Base-by-base conservation (phyloP, 2,797 vertebrate species). In the Gobio occitaniae region DNA sequence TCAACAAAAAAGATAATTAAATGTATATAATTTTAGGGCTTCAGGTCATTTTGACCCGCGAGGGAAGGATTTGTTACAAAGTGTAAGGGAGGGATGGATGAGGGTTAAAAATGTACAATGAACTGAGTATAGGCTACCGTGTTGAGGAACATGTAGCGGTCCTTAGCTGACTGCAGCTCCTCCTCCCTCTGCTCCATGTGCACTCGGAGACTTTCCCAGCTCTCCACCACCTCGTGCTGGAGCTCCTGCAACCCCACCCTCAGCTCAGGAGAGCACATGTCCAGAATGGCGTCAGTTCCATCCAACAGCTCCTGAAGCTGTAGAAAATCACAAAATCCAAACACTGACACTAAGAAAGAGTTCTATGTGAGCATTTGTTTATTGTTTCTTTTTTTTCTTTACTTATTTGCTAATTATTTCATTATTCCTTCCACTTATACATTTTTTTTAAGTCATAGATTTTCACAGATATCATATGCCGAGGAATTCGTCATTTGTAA, bases 301-400 rank as follows among this genome's bases (percentile, higher is more conserved):
- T 94, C 95, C 88, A 97, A 88, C 89, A 97, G 93, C 74, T 96
- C 95, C 93, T 97, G 96, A 29, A 98, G 89, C 97, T 99, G 77
- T 70, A 84, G 50, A 88, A 78, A 41, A 72, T 38, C 16, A 79
- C 61, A 48, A 36, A 72, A 47, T 56, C 11, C 10, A 50, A 85
- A 77, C 65, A 54, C 47, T 44, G 29, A 56, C n/a, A 21, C 44
- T 29, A 6, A 25, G 11, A 69, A 38, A 3, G 15, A 66, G 25
- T n/a, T 76, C 3, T 12, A 11, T 50, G 25, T 36, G 11, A 56
- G 4, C 10, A 12, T 56, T 77, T 59, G 36, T 6, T n/a, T 25
- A 56, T 36, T 1, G 6, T 66, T 36, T 36, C 52, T 9, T 4
- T 32, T 1, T 32, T 36, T 36, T 36, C 8, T 16, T 69, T 5